Percentiles rank a stretch among this genome's conserved stretches.
Evolutionary conservation across 2,113 vertebrate genomes (phyloP).

Genomic region (Sitta europaea): DNA sequence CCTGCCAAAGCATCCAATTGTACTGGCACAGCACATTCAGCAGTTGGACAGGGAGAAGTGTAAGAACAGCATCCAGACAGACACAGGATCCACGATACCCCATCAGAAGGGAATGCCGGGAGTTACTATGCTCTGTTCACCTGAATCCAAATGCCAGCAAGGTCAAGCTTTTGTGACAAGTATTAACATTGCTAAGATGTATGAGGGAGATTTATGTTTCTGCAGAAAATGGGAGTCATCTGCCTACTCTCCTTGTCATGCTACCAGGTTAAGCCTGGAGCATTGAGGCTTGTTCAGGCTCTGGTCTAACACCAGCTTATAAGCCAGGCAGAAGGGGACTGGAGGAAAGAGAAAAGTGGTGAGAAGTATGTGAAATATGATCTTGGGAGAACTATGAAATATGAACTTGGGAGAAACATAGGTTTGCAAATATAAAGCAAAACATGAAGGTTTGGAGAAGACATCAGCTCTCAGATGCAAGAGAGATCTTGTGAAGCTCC

Average conservation of each 20-base stretch:
- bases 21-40: not conserved
- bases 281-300: not conserved
- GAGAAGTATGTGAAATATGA: not conserved
- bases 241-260: not conserved
- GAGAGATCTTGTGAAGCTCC: not conserved
- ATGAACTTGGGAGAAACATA: too few species aligned
- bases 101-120: not conserved
- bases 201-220: not conserved
- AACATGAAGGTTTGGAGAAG: not conserved
- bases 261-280: not conserved
- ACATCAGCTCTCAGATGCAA: not conserved
- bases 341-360: not conserved
- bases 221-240: not conserved
- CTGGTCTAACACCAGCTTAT: not conserved
- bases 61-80: not conserved
- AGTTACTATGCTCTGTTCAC: not conserved
- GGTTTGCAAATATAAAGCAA: not conserved
- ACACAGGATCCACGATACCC: not conserved
- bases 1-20: not conserved
- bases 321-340: not conserved
- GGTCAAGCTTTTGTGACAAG: not conserved
- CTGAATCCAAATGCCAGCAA: not conserved
- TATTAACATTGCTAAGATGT: not conserved
- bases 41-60: not conserved
- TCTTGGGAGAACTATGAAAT: not conserved